A percentile compares a stretch with the other conserved stretches of the same genome.
phyloP scores from a whole-genome alignment of 2,797 vertebrate species.

The Lophura swinhoii region DNA sequence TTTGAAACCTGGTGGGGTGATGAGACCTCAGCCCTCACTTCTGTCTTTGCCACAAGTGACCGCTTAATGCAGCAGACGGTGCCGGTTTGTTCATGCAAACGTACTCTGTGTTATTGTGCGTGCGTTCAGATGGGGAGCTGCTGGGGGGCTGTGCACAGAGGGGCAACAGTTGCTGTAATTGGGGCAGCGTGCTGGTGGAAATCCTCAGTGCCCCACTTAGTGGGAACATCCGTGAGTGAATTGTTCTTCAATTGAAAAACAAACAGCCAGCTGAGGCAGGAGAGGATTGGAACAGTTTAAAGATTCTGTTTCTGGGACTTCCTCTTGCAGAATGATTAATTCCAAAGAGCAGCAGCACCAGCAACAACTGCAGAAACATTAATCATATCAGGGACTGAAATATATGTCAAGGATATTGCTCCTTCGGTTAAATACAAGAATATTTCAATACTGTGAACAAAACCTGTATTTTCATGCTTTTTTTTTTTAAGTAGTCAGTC shows the following conservation, averaged over 20 bases:
- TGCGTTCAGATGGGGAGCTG: accelerated
- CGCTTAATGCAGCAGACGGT: neutral
- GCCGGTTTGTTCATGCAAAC: neutral
- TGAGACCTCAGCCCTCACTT: neutral
- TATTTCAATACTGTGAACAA: neutral
- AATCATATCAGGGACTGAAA: conserved; percentile 27
- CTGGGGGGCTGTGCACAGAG: accelerated
- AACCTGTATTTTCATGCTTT: neutral
- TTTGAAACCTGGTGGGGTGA: neutral
- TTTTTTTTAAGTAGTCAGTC: neutral
- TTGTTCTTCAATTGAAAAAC: neutral
- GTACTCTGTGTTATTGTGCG: neutral
- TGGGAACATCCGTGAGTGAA: neutral
- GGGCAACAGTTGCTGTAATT: neutral
- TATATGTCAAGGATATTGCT: neutral
- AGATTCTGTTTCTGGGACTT: neutral
- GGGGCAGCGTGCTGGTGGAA: neutral
- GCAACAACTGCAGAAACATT: conserved; percentile 9
- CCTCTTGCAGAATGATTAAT: conserved; percentile 22
- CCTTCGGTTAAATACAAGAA: neutral
- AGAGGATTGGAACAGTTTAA: neutral
- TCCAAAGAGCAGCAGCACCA: conserved; percentile 8
- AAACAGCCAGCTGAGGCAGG: neutral
- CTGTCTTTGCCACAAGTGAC: neutral
- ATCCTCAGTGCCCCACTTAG: neutral